Percentiles rank a stretch among this genome's conserved stretches.
phyloP scores from a whole-genome alignment of 2,888 invertebrate genomes.

The Drosophila pseudotalamancana region DNA sequence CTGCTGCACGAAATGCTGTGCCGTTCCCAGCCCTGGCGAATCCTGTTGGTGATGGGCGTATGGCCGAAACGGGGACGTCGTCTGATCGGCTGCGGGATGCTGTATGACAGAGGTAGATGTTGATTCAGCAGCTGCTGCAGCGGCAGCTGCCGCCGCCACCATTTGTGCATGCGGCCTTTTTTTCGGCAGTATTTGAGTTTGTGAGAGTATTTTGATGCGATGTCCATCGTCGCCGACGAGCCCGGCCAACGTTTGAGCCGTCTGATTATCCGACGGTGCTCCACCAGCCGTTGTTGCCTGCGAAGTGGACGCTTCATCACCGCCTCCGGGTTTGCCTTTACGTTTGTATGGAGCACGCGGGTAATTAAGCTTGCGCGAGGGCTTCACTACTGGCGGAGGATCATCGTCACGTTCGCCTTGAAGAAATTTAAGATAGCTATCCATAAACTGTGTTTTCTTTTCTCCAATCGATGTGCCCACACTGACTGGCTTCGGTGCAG shows the following conservation, averaged over 20 bases:
- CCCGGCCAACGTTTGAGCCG: conserved; percentile 49
- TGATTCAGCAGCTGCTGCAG: conserved; percentile 80
- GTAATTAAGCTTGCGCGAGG: conserved; percentile 81
- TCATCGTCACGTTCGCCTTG: conserved; percentile 91
- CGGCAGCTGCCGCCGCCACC: conserved; percentile 82
- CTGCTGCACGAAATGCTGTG: conserved; percentile 76
- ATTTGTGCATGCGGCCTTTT: conserved; percentile 84
- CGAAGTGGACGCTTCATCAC: conserved; percentile 67
- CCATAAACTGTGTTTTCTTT: conserved; percentile 90
- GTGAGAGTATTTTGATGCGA: conserved; percentile 83
- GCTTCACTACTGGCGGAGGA: conserved; percentile 88
- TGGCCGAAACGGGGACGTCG: conserved; percentile 78
- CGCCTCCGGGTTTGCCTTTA: conserved; percentile 57
- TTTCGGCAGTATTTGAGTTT: conserved; percentile 84
- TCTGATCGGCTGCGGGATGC: conserved; percentile 69
- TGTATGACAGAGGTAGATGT: conserved; percentile 82
- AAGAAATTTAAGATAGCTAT: conserved; percentile 92
- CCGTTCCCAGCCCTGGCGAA: conserved; percentile 37
- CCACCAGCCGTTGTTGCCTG: conserved; percentile 34
- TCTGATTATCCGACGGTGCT: conserved; percentile 39
- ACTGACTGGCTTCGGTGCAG: conserved; percentile 77
- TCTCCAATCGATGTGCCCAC: conserved; percentile 81
- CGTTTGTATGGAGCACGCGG: conserved; percentile 75
- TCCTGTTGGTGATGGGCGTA: conserved; percentile 78
- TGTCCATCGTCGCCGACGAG: conserved; percentile 82